phyloP scores from a whole-genome alignment of 2,888 invertebrate species.

The Hemithea aestivaria region DNA sequence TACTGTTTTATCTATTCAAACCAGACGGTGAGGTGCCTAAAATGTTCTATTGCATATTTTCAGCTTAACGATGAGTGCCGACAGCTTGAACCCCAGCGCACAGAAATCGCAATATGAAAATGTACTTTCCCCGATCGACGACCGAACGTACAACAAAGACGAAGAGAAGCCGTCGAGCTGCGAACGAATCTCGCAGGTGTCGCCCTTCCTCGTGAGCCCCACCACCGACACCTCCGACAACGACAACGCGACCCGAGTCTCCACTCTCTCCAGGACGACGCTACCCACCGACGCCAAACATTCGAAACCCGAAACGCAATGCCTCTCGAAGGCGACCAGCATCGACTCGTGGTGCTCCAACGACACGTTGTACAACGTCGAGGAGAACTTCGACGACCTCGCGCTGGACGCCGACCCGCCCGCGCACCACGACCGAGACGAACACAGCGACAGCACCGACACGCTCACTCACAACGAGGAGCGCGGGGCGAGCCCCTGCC shows the following conservation, averaged over 20 bases:
- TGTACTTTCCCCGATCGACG: constrained; percentile 49
- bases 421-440: constrained; percentile 38
- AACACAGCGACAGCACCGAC: constrained; percentile 61
- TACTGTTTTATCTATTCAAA: no score
- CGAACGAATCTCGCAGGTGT: constrained; percentile 65
- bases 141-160: constrained; percentile 55
- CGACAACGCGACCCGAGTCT: constrained; percentile 58
- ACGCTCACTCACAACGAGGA: constrained; percentile 66
- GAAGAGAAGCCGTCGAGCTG: constrained; percentile 56
- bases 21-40: no score
- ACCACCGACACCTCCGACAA: constrained; percentile 61
- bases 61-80: constrained; percentile 72
- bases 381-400: constrained; percentile 77
- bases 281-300: constrained; percentile 71
- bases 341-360: constrained; percentile 83
- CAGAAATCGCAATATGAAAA: constrained; percentile 40
- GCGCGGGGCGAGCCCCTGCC: constrained; percentile 57
- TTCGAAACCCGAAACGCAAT: constrained; percentile 68
- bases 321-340: constrained; percentile 77
- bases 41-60: constrained; percentile 22
- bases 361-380: constrained; percentile 81
- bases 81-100: constrained; percentile 69
- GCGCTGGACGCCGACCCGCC: constrained; percentile 60
- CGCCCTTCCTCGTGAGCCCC: constrained; percentile 67
- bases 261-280: constrained; percentile 71